Evolutionary conservation across 2,888 invertebrate species (phyloP), one percentile per base, ranked within the genome.

Genomic region (Galerucella calmariensis): DNA sequence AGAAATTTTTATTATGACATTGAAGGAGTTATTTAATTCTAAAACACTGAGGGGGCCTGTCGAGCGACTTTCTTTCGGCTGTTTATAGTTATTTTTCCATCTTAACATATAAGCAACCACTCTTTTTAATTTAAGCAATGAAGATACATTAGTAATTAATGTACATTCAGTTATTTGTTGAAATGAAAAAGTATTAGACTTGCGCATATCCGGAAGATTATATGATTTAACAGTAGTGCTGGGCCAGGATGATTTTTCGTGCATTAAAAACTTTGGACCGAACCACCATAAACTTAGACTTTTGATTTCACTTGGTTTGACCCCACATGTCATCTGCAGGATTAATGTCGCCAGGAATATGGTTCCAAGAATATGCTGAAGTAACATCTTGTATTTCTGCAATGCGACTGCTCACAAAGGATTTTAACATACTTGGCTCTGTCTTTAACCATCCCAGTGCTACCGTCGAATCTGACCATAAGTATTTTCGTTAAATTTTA

Each of bases 221-320:
- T 51, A n/a, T 51, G n/a, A 51, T 51, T 51, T 51, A 51, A 51
- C 51, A 51, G 51, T 51, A 51, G 51, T 51, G 12, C n/a, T 51
- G n/a, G 14, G 51, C 51, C 51, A n/a, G 12, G 51, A 51, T 51
- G n/a, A 51, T 12, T 51, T 51, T 51, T n/a, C 51, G 51, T 51
- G 51, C 51, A 51, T 51, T 51, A n/a, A 51, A n/a, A 51, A 51
- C 51, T n/a, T 51, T 51, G 51, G 51, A n/a, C 51, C 51, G n/a
- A n/a, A 51, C 51, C 51, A 51, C 51, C 51, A 51, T 51, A 51
- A 51, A n/a, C 51, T 51, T 46, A 46, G 11, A 46, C 46, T 11
- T 46, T 46, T 46, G 46, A 46, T 46, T 46, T 46, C 12, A 46
- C 12, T 46, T 46, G 46, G 46, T 11, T 46, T 46, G 12, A 46